Evolutionary conservation across 2,113 vertebrate species (phyloP), one percentile per base, ranked within the genome.

Genomic region (Acrocephalus kingi): DNA sequence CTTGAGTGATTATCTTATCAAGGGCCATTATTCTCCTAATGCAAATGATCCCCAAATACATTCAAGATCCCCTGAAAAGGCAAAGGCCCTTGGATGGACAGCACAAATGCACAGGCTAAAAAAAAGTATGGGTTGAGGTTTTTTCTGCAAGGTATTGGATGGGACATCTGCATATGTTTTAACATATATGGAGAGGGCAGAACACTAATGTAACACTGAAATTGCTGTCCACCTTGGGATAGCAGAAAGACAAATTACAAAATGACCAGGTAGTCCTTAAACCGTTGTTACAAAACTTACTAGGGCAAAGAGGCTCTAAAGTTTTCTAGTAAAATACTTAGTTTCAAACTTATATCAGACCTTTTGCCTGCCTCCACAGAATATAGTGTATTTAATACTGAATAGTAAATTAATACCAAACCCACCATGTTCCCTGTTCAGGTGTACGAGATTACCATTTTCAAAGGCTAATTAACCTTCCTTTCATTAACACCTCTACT

Each of bases 151-250:
- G 0, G 0, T 33, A 52, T 21, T 52, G n/a, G 49, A 73, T 3
- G 3, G 33, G 30, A 58, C 5, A 51, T 3, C 13, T 54, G 13
- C 7, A 10, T 7, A 2, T 5, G 11, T 31, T 79, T 80, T 62
- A 28, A 76, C 7, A 24, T 17, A 15, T 1, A 23, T 0, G 30
- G 30, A 37, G 66, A 66, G 9, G 48, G 48, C 6, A 61, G 31
- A 73, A 85, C 6, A 51, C 7, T 75, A 83, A 30, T 1, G 0
- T 24, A 59, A 59, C 21, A 52, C 8, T 41, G 11, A 37, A 64
- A 45, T 13, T 62, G 25, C 25, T 31, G 30, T 31, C 35, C 1
- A 1, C 7, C 4, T 2, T 64, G 9, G 18, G 18, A 37, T 0
- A 51, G 16, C 41, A 56, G 41, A 84, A 72, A 28, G 13, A 52